A percentile compares a stretch with the other conserved stretches of the same genome.
phyloP scores from a whole-genome alignment of 1,140 invertebrate species.

The Drosophila mayri region DNA sequence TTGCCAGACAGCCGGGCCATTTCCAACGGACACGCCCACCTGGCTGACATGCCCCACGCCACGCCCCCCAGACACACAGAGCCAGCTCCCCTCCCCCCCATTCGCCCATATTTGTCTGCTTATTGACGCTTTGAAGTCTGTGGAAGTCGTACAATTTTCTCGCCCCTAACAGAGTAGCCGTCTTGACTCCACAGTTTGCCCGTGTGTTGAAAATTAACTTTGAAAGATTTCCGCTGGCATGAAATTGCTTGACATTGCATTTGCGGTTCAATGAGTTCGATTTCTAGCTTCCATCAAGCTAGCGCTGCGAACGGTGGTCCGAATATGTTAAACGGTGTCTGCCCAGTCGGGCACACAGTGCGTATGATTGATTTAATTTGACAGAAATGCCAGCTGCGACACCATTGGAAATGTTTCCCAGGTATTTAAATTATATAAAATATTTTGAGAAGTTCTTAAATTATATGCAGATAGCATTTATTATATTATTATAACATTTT shows the following conservation, averaged over 20 bases:
- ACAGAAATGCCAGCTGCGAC: background rate
- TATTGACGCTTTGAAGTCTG: slow-evolving; percentile 79
- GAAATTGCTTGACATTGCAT: slow-evolving; percentile 75
- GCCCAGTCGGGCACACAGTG: slow-evolving; percentile 30
- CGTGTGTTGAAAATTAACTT: slow-evolving; percentile 79
- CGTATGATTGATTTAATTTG: slow-evolving; percentile 68
- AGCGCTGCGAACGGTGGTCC: background rate
- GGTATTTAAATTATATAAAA: background rate
- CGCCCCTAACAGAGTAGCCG: slow-evolving; percentile 52
- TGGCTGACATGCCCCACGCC: slow-evolving; percentile 15
- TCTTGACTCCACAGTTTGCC: slow-evolving; percentile 29
- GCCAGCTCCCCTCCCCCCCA: background rate
- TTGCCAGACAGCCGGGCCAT: slow-evolving; percentile 65
- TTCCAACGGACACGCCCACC: slow-evolving; percentile 51
- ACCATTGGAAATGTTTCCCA: too few species aligned
- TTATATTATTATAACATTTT: background rate
- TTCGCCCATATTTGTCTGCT: slow-evolving; percentile 69
- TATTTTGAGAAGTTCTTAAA: background rate
- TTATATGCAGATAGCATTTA: too few species aligned
- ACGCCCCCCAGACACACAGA: slow-evolving; percentile 3
- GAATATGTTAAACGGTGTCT: slow-evolving; percentile 47
- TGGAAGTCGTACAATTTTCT: slow-evolving; percentile 78
- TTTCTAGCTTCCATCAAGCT: background rate
- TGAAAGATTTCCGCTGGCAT: slow-evolving; percentile 73
- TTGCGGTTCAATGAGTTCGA: slow-evolving; percentile 68